Evolutionary conservation across 1,140 invertebrate genomes (phyloP).

Genomic region (Caenorhabditis inopinata): DNA sequence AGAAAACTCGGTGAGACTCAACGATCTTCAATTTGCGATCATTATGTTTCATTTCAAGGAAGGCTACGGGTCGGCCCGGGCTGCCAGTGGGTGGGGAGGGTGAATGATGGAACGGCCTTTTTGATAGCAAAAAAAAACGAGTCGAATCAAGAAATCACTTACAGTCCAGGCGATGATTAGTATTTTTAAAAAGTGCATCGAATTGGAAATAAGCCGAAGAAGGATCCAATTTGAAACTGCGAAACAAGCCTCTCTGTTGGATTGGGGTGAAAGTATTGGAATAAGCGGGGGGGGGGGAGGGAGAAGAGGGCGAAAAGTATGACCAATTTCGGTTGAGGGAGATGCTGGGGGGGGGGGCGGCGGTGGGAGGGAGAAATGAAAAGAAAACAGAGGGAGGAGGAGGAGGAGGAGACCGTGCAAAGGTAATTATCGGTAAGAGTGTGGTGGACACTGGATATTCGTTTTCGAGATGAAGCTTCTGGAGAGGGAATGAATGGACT

Average conservation of each 20-base stretch:
- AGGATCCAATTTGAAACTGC: neutral
- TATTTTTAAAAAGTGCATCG: neutral
- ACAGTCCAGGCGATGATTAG: constrained; percentile 5
- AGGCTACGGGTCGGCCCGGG: too few relatives aligned
- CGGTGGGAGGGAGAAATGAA: neutral
- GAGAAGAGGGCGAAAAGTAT: constrained; percentile 26
- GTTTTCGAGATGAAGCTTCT: neutral
- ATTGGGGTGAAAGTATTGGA: neutral
- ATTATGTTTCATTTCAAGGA: too few relatives aligned
- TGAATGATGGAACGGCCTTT: too few relatives aligned
- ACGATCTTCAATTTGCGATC: too few relatives aligned
- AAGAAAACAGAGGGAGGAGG: constrained; percentile 13
- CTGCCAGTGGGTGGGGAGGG: too few relatives aligned
- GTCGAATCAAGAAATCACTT: neutral
- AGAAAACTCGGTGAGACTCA: too few relatives aligned
- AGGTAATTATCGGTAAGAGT: constrained; percentile 13
- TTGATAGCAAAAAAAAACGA: too few relatives aligned
- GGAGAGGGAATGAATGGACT: neutral
- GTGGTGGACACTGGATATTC: constrained; percentile 25
- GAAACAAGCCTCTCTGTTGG: neutral
- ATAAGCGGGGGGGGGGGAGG: neutral
- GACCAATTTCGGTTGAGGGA: neutral
- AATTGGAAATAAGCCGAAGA: too few relatives aligned
- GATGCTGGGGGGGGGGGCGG: neutral
- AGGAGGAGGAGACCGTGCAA: neutral